Evolutionary conservation across 2,113 vertebrate genomes (phyloP), one percentile per base, ranked within the genome.

Genomic region (Neodontobutis hainanensis): DNA sequence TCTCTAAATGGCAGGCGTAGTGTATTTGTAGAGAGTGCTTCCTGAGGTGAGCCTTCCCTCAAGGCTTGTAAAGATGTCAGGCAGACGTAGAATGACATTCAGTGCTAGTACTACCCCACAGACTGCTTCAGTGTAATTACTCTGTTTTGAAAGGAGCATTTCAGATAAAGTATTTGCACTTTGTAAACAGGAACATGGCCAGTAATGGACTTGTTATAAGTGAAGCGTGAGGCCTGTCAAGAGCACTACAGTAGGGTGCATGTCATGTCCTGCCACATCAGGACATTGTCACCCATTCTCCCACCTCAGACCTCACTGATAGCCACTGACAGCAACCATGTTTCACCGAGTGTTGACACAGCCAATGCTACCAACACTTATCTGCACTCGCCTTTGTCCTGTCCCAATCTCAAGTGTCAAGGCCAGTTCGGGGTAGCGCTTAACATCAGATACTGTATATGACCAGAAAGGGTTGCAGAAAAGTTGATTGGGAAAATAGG

Each of bases 261-360:
- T 86, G 88, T 91, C 89, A 85, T 77, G 80, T 88, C 77, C 68
- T 70, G 70, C 75, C 81, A 75, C 77, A 77, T 84, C 78, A 73
- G 75, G 69, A 76, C 83, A 77, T 65, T 81, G 87, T 83, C 82
- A 80, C 64, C 74, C 55, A 5, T 45, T 44, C 61, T 58, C 50
- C 72, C 51, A 53, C 74, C 77, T 58, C 74, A 66, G 70, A 75
- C 86, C 59, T 69, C 61, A 16, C 61, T 75, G 81, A 88, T 80
- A 64, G 62, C 73, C 14, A 9, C 73, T 90, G 89, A 90, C 91
- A 91, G 75, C 71, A 59, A 57, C 73, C 83, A 63, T 87, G 88
- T 89, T 86, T 84, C 75, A 77, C 78, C 68, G 65, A 88, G 70
- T 83, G 79, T 88, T 74, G 81, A 73, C 76, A 85, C 77, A 77